Conservation (phyloP, 2,113 vertebrate genomes). For the Myotis lucifugus region DNA sequence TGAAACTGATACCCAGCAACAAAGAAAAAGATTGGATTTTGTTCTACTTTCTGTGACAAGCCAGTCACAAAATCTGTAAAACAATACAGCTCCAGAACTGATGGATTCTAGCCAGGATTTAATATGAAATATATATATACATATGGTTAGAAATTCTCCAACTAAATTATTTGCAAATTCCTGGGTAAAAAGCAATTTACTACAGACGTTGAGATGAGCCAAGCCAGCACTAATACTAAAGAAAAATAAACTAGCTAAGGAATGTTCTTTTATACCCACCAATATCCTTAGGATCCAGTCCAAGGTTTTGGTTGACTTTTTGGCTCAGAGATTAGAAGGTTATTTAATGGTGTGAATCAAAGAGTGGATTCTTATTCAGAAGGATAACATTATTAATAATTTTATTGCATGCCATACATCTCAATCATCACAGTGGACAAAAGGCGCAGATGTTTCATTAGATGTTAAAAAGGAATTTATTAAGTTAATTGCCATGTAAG, state of each 20-base stretch:
- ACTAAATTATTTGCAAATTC: slow-evolving; percentile 83
- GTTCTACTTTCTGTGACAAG: slow-evolving; percentile 67
- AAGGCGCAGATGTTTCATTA: slow-evolving; percentile 82
- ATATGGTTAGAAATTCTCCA: slow-evolving; percentile 73
- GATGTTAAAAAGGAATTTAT: slow-evolving; percentile 72
- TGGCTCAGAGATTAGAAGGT: slow-evolving; percentile 74
- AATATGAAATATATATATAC: slow-evolving; percentile 60
- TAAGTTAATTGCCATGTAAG: slow-evolving; percentile 74
- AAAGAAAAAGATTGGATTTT: slow-evolving; percentile 67
- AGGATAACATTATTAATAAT: slow-evolving; percentile 79
- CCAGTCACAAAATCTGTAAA: slow-evolving; percentile 74
- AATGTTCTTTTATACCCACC: slow-evolving; percentile 74
- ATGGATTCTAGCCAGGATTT: slow-evolving; percentile 66
- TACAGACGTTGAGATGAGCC: slow-evolving; percentile 73
- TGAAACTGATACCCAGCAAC: slow-evolving; percentile 51
- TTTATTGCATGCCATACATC: slow-evolving; percentile 73
- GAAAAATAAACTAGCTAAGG: slow-evolving; percentile 83
- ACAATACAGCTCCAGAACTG: slow-evolving; percentile 67
- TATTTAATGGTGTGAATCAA: slow-evolving; percentile 83
- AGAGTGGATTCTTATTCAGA: slow-evolving; percentile 73
- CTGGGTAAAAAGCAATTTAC: slow-evolving; percentile 80
- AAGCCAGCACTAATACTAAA: slow-evolving; percentile 75
- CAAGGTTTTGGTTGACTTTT: slow-evolving; percentile 76
- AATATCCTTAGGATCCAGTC: slow-evolving; percentile 69
- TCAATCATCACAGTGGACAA: slow-evolving; percentile 80